These are phyloP conservation scores for Drosophila orena DNA, from an alignment of 1,140 invertebrate genomes.

Conservation along the genomic window DNA sequence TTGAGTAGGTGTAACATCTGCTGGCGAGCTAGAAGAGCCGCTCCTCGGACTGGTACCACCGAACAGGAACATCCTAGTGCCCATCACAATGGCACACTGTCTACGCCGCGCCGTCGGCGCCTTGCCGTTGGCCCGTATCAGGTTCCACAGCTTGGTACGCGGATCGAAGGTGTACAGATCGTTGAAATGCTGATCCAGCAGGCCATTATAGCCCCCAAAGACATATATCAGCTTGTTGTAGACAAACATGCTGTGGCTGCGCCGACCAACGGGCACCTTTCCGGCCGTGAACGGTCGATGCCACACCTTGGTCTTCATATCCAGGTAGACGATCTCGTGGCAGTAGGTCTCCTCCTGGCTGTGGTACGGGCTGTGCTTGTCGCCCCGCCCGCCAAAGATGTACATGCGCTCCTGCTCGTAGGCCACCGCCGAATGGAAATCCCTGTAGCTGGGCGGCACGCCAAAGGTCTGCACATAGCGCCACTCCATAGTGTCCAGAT, in stretches of 20 bases:
- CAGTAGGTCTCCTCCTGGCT: conserved; percentile 91
- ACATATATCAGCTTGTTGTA: conserved; percentile 92
- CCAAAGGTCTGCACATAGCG: conserved; percentile 87
- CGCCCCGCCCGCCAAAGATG: conserved; percentile 93
- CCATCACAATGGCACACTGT: conserved; percentile 91
- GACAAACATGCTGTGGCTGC: conserved; percentile 95
- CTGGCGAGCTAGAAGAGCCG: background rate
- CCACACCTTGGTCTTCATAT: conserved; percentile 90
- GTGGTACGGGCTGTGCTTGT: conserved; percentile 88
- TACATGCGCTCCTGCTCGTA: conserved; percentile 90
- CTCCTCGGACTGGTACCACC: conserved; percentile 91
- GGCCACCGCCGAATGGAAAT: conserved; percentile 94
- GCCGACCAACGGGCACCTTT: conserved; percentile 89
- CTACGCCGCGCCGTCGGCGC: conserved; percentile 90
- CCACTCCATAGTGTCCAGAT: conserved; percentile 92
- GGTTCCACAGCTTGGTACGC: conserved; percentile 87
- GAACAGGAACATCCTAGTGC: conserved; percentile 91
- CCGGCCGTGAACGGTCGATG: conserved; percentile 86
- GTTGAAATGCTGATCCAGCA: conserved; percentile 91
- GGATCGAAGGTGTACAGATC: conserved; percentile 91
- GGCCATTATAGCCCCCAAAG: conserved; percentile 95
- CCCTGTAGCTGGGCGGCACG: conserved; percentile 89
- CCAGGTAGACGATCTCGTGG: conserved; percentile 91
- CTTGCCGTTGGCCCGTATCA: conserved; percentile 87
- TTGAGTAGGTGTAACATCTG: background rate